Evolutionary conservation across 2,888 invertebrate species (phyloP).

Genomic region (Nomada fabriciana): DNA sequence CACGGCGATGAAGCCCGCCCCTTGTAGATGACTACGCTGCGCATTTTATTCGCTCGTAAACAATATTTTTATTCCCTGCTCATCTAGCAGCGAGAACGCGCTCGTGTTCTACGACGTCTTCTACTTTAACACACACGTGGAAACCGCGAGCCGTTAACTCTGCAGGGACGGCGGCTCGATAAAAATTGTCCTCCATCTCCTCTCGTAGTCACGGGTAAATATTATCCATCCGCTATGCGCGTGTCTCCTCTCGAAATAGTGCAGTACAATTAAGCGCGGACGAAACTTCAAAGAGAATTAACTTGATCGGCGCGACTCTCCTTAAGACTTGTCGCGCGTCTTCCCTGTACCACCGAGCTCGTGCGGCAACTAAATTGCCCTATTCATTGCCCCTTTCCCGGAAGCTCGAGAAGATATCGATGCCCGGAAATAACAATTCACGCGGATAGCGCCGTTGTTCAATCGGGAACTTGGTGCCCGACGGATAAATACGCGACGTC

Average conservation of each 20-base stretch:
- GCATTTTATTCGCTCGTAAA: slow-evolving; percentile 64
- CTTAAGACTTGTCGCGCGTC: too few relatives aligned
- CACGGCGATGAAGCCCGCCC: neutral
- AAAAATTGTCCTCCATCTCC: neutral
- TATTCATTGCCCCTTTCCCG: neutral
- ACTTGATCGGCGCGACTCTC: too few relatives aligned
- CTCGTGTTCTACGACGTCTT: neutral
- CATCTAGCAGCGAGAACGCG: slow-evolving; percentile 34
- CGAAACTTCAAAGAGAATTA: too few relatives aligned
- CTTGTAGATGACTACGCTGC: neutral
- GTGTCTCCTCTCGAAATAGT: too few relatives aligned
- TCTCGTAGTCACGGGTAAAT: neutral
- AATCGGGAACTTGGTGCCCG: slow-evolving; percentile 40
- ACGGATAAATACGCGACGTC: slow-evolving; percentile 38
- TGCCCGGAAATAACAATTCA: slow-evolving; percentile 26
- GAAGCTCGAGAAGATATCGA: neutral
- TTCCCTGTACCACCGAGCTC: neutral
- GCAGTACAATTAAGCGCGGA: too few relatives aligned
- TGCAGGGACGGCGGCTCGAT: neutral
- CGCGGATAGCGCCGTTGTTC: slow-evolving; percentile 21
- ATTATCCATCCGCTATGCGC: neutral
- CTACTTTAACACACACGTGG: neutral
- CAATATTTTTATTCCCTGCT: slow-evolving; percentile 67
- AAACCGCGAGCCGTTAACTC: neutral
- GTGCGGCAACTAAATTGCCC: neutral